Evolutionary conservation across 2,888 invertebrate genomes (phyloP), one percentile per base, ranked within the genome.

Genomic region (Pharmacophagus antenor): DNA sequence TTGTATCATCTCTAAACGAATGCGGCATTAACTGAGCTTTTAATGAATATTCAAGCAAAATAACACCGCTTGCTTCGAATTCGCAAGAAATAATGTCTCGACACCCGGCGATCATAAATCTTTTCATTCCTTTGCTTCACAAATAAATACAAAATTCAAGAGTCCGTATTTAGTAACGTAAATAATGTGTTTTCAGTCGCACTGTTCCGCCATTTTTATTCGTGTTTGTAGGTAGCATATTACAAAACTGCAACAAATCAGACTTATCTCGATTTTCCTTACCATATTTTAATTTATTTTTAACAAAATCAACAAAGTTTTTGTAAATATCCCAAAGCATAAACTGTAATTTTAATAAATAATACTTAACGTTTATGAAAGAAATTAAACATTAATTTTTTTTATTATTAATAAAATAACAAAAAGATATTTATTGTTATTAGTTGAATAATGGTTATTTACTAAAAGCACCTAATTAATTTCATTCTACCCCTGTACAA

Each of bases 11-110:
- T 70, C 72, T 76, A 76, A 76, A 74, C 77, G 72, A 71, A 76
- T 76, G 71, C 72, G 74, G 76, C 76, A 78, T 78, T 76, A 78
- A 76, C 76, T 76, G 70, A 70, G 67, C 72, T 58, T 47, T 62
- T 81, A 73, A 82, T 86, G 84, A 86, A 86, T 87, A 86, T 87
- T 84, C 85, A 85, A 67, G 68, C 69, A 63, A 73, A 76, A 74
- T 76, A 79, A 81, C 82, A 82, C 77, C 77, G 72, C 74, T 78
- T 77, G 79, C 82, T 76, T 76, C 72, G 74, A 82, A 81, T 81
- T 80, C 76, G 80, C 80, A 76, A 80, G 81, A 82, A 82, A 82
- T 82, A 83, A 82, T 80, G 77, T 58, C 71, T 64, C 66, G 68
- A 71, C 74, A 73, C 73, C 74, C 67, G 73, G 72, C 73, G 67